Evolutionary conservation across 2,888 invertebrate genomes (phyloP).

Genomic region (Meghimatium bilineatum): DNA sequence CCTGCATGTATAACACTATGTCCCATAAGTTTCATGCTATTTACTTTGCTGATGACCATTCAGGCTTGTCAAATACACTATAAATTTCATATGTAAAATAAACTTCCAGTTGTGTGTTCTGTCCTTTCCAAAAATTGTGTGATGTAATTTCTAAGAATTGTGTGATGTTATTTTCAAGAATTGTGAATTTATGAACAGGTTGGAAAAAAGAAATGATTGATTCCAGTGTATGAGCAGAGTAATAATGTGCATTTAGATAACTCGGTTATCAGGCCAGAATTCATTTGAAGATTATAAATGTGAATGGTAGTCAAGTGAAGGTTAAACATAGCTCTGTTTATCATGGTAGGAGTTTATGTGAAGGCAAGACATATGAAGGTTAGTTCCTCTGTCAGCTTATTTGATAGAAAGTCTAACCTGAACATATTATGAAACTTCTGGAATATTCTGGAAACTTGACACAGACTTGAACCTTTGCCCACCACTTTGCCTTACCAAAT

Average conservation of each 20-base stretch:
- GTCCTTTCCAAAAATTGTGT: neutral
- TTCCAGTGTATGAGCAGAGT: neutral
- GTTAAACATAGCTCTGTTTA: too few relatives aligned
- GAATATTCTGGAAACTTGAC: neutral
- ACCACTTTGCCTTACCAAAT: conserved; percentile 9
- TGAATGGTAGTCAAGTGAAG: too few relatives aligned
- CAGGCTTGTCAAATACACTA: neutral
- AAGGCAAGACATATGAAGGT: too few relatives aligned
- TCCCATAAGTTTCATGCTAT: too few relatives aligned
- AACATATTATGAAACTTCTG: too few relatives aligned
- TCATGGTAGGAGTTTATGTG: too few relatives aligned
- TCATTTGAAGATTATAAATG: too few relatives aligned
- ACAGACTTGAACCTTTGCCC: conserved; percentile 16
- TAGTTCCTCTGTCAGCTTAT: neutral
- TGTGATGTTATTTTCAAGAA: neutral
- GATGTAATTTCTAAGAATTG: neutral
- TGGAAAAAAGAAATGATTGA: neutral
- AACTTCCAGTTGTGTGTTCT: neutral
- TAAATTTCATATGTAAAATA: neutral
- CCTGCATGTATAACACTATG: too few relatives aligned
- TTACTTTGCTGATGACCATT: too few relatives aligned
- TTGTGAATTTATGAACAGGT: too few relatives aligned
- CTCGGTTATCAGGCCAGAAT: neutral
- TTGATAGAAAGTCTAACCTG: neutral
- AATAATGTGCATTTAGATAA: too few relatives aligned